These are phyloP conservation scores for Lycocorax pyrrhopterus DNA, from an alignment of 2,113 vertebrate species.

Conservation along the genomic window DNA sequence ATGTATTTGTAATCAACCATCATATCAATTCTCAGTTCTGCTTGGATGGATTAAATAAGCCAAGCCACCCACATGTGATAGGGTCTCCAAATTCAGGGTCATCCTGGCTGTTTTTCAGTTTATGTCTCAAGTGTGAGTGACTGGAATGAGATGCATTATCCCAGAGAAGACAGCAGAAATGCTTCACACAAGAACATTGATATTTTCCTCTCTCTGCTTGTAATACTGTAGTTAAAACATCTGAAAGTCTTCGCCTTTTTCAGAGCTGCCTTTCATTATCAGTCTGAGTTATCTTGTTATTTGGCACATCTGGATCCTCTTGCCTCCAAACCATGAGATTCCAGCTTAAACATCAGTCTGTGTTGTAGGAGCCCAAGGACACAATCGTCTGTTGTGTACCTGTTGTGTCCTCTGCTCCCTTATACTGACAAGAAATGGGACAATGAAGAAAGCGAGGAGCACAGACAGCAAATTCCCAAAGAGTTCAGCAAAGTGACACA, in stretches of 20 bases:
- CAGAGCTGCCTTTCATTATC: background rate
- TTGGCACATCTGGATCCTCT: background rate
- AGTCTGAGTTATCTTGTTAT: background rate
- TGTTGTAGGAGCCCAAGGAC: background rate
- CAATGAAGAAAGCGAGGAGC: background rate
- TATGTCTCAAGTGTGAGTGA: background rate
- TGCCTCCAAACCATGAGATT: background rate
- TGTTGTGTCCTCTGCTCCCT: background rate
- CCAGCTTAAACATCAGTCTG: background rate
- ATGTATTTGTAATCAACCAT: background rate
- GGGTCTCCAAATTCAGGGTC: background rate
- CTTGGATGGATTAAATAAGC: background rate
- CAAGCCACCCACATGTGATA: background rate
- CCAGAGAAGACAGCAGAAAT: background rate
- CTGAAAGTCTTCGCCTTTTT: background rate
- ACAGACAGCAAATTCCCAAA: background rate
- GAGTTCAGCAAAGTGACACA: background rate
- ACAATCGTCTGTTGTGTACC: fast-evolving
- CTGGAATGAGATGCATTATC: background rate
- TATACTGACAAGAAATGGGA: background rate
- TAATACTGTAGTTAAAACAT: background rate
- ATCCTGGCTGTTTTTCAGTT: background rate
- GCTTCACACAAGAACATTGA: background rate
- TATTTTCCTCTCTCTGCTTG: background rate
- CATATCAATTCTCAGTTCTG: background rate